Evolutionary conservation across 1,140 invertebrate species (phyloP).

Genomic region (Conus ventricosus): DNA sequence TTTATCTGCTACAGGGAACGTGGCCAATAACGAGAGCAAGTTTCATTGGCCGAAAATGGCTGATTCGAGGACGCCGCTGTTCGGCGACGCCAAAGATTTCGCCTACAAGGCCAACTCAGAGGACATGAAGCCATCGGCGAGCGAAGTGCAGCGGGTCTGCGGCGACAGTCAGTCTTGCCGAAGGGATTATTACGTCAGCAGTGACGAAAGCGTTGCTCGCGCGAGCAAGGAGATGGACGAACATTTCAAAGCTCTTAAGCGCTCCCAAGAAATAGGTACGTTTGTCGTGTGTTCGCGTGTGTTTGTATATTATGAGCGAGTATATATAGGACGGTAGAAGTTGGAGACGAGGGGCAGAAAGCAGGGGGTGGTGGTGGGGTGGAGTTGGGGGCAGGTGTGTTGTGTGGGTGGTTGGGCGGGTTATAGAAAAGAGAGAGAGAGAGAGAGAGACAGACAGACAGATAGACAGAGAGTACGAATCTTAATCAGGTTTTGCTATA

Average conservation of each 20-base stretch:
- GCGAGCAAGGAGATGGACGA: not conserved
- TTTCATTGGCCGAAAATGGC: constrained; percentile 23
- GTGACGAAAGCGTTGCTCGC: constrained; percentile 24
- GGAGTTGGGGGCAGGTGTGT: too few relatives aligned
- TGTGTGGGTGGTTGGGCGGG: too few relatives aligned
- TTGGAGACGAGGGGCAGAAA: not conserved
- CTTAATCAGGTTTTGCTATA: too few relatives aligned
- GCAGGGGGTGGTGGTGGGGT: too few relatives aligned
- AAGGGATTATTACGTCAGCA: constrained; percentile 34
- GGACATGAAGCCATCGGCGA: not conserved
- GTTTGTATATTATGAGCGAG: not conserved
- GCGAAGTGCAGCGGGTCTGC: not conserved
- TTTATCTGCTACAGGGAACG: constrained; percentile 23
- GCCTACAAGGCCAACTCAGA: not conserved
- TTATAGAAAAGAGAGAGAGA: too few relatives aligned
- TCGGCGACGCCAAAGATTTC: not conserved
- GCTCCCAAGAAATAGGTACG: constrained; percentile 29
- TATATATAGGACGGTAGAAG: too few relatives aligned
- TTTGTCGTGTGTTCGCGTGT: not conserved
- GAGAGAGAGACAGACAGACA: too few relatives aligned
- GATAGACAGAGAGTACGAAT: too few relatives aligned
- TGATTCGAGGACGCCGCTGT: not conserved
- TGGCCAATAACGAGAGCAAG: not conserved
- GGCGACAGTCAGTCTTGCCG: constrained; percentile 16
- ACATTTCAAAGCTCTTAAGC: not conserved